These are phyloP conservation scores for Himalopsyche phryganea DNA, from an alignment of 1,140 invertebrate genomes.

Conservation along the genomic window DNA sequence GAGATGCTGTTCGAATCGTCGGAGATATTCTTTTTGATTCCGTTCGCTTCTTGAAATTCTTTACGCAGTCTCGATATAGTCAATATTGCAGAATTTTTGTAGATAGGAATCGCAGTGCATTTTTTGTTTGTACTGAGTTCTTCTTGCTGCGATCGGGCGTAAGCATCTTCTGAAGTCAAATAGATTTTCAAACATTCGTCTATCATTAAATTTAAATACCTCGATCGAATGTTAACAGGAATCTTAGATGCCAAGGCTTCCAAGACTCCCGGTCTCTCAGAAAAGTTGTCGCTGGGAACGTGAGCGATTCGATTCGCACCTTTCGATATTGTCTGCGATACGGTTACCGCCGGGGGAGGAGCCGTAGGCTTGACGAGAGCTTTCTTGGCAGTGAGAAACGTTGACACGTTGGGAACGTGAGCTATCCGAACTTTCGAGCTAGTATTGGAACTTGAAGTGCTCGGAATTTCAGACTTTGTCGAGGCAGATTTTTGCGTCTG, in stretches of 20 bases:
- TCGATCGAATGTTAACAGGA: conserved; percentile 75
- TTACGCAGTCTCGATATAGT: conserved; percentile 72
- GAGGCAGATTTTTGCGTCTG: background rate
- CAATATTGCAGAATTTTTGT: conserved; percentile 80
- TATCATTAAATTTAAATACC: conserved; percentile 82
- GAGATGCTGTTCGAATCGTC: conserved; percentile 48
- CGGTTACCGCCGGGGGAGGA: conserved; percentile 49
- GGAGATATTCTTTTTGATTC: conserved; percentile 40
- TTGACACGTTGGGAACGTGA: conserved; percentile 52
- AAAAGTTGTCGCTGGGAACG: conserved; percentile 51
- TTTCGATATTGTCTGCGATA: conserved; percentile 65
- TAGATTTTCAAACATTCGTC: conserved; percentile 83
- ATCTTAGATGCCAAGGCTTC: conserved; percentile 77
- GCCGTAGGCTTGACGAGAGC: conserved; percentile 34
- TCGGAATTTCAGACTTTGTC: background rate
- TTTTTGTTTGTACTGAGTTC: conserved; percentile 75
- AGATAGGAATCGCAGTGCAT: conserved; percentile 74
- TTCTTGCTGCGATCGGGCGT: conserved; percentile 68
- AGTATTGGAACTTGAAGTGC: background rate
- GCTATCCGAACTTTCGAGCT: conserved; percentile 49
- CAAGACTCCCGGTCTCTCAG: conserved; percentile 55
- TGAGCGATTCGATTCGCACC: conserved; percentile 67
- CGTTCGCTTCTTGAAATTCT: conserved; percentile 56
- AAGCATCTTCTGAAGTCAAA: conserved; percentile 65
- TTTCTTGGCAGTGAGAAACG: conserved; percentile 48